These are phyloP conservation scores for Lumbricus terrestris DNA, from an alignment of 2,888 invertebrate genomes.

Conservation along the genomic window DNA sequence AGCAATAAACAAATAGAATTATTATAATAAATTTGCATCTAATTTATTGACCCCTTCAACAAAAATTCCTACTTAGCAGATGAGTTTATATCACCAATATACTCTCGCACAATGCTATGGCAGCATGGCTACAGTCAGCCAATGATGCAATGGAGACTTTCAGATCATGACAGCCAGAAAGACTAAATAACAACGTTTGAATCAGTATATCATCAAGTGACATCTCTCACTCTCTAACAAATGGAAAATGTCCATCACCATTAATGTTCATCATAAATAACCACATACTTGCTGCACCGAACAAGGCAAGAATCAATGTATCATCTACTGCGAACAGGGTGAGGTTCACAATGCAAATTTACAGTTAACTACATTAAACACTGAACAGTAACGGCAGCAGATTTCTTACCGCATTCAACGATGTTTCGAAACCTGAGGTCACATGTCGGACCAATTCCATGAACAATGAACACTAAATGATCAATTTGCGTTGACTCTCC, in stretches of 20 bases:
- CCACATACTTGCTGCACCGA: not conserved
- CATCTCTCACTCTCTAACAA: too few species aligned
- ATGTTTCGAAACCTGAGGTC: constrained; percentile 85
- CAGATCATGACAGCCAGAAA: too few species aligned
- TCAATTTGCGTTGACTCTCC: constrained; percentile 67
- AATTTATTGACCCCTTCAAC: not conserved
- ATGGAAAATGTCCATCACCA: too few species aligned
- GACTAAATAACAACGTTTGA: too few species aligned
- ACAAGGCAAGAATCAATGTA: not conserved
- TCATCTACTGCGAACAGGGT: not conserved
- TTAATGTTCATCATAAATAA: too few species aligned
- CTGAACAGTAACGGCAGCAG: not conserved
- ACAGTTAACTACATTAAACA: not conserved
- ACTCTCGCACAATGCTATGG: not conserved
- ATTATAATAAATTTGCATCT: too few species aligned
- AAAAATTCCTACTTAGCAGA: too few species aligned
- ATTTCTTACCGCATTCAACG: constrained; percentile 82
- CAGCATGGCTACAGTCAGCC: not conserved
- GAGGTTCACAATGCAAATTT: not conserved
- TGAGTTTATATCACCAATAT: too few species aligned
- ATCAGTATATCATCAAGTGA: too few species aligned
- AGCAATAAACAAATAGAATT: too few species aligned
- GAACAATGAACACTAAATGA: constrained; percentile 86
- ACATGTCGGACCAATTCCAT: constrained; percentile 91
- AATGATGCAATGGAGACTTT: too few species aligned